These are phyloP conservation scores for Trilocha varians DNA, from an alignment of 2,888 invertebrate genomes.

Conservation along the genomic window DNA sequence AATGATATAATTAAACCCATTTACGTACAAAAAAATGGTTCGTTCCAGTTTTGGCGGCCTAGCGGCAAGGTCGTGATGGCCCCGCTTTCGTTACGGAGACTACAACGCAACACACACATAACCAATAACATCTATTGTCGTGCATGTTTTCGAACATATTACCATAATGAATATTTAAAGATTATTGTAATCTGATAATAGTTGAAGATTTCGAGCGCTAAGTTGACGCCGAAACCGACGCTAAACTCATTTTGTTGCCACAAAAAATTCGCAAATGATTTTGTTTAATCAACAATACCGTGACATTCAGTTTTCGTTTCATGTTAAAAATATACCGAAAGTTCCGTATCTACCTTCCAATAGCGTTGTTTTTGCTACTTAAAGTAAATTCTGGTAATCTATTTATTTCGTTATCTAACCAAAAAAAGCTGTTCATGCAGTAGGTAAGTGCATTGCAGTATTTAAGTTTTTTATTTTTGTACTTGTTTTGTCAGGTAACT, in stretches of 20 bases:
- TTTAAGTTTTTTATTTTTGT: too few species aligned
- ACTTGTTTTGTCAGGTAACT: too few species aligned
- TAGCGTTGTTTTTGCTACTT: too few species aligned
- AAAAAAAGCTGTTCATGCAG: too few species aligned
- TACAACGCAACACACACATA: slow-evolving; percentile 13
- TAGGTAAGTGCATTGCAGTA: too few species aligned
- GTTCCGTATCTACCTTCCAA: too few species aligned
- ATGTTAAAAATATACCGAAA: neutral
- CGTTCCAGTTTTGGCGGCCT: slow-evolving; percentile 19
- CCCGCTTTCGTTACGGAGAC: slow-evolving; percentile 36
- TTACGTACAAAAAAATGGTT: slow-evolving; percentile 4
- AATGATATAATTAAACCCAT: neutral
- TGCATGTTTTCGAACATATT: neutral
- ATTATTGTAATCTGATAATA: neutral
- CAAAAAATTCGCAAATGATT: neutral
- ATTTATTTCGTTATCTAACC: too few species aligned
- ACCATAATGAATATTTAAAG: neutral
- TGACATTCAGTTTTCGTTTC: neutral
- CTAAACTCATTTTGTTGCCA: neutral
- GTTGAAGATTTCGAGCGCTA: neutral
- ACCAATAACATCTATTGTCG: neutral
- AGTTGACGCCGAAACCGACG: neutral
- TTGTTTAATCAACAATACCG: neutral
- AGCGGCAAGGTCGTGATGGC: slow-evolving; percentile 39
- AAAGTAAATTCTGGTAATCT: too few species aligned